Percentiles rank a stretch among this genome's conserved stretches.
Conservation (phyloP, 2,113 vertebrate species). For the Nesoenas mayeri region DNA sequence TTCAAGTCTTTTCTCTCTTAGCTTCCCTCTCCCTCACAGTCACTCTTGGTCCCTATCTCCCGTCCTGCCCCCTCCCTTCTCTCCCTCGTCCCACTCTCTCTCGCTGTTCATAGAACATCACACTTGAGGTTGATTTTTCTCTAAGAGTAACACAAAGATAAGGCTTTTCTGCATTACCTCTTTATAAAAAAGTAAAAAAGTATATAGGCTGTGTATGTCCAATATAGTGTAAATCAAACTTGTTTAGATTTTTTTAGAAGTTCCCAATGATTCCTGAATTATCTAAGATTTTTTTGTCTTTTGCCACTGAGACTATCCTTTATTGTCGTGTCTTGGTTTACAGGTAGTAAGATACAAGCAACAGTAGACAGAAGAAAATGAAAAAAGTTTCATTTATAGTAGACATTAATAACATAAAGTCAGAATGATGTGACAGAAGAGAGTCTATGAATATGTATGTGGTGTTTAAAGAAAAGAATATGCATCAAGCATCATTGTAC, state of each 20-base stretch:
- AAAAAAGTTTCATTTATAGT: not conserved
- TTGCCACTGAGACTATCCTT: not conserved
- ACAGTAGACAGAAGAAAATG: not conserved
- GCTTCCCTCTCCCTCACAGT: not conserved
- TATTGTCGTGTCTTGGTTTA: not conserved
- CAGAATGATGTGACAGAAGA: not conserved
- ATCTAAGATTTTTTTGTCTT: not conserved
- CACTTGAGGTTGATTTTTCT: not conserved
- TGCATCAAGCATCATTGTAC: not conserved
- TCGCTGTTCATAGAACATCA: not conserved
- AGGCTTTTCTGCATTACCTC: not conserved
- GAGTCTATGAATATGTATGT: not conserved
- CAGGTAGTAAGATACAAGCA: not conserved
- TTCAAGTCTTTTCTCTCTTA: not conserved
- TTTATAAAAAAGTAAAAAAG: not conserved
- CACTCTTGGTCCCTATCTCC: not conserved
- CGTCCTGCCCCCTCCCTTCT: not conserved
- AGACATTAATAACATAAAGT: not conserved
- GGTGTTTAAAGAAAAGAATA: not conserved
- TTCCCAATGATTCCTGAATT: not conserved
- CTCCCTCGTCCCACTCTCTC: not conserved
- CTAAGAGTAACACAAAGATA: not conserved
- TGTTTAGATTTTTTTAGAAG: not conserved
- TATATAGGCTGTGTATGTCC: not conserved
- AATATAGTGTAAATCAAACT: not conserved